Conservation (phyloP, 2,888 invertebrate genomes). For the Drosophila flavopinicola region DNA sequence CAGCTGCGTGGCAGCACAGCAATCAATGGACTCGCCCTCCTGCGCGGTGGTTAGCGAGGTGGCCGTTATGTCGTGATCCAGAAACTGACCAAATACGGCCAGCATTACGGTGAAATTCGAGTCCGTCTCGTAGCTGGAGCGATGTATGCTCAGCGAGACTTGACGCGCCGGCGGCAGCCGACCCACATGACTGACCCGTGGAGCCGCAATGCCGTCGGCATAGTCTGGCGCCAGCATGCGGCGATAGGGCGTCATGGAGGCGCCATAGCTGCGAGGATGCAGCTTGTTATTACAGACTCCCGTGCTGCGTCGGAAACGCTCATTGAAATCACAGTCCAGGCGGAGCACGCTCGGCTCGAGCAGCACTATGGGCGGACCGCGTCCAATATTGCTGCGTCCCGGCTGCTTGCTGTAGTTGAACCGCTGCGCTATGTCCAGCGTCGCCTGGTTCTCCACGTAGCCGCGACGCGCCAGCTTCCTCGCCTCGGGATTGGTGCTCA, state of each 20-base stretch:
- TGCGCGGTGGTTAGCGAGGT: conserved; percentile 90
- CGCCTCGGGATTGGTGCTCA: conserved; percentile 87
- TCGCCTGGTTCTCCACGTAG: conserved; percentile 89
- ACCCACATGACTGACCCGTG: conserved; percentile 85
- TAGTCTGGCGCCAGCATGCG: conserved; percentile 90
- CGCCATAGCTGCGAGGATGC: conserved; percentile 88
- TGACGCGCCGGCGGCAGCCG: conserved; percentile 90
- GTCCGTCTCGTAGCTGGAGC: conserved; percentile 90
- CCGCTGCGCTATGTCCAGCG: conserved; percentile 86
- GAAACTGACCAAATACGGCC: conserved; percentile 94
- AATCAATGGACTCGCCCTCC: conserved; percentile 90
- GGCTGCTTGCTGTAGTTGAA: conserved; percentile 83
- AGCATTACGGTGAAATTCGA: conserved; percentile 92
- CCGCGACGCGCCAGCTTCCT: conserved; percentile 88
- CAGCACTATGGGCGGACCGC: conserved; percentile 80
- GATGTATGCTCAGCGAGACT: conserved; percentile 90
- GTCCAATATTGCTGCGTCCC: conserved; percentile 82
- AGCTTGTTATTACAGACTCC: conserved; percentile 91
- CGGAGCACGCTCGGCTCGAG: conserved; percentile 65
- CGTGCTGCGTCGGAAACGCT: conserved; percentile 88
- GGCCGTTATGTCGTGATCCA: conserved; percentile 94
- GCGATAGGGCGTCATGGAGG: conserved; percentile 90
- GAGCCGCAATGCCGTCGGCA: conserved; percentile 89
- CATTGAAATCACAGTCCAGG: conserved; percentile 84
- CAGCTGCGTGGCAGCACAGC: conserved; percentile 85